Percentiles rank a stretch among this genome's conserved stretches.
Conservation (phyloP, 2,888 invertebrate species). For the Ormyrus labotus region DNA sequence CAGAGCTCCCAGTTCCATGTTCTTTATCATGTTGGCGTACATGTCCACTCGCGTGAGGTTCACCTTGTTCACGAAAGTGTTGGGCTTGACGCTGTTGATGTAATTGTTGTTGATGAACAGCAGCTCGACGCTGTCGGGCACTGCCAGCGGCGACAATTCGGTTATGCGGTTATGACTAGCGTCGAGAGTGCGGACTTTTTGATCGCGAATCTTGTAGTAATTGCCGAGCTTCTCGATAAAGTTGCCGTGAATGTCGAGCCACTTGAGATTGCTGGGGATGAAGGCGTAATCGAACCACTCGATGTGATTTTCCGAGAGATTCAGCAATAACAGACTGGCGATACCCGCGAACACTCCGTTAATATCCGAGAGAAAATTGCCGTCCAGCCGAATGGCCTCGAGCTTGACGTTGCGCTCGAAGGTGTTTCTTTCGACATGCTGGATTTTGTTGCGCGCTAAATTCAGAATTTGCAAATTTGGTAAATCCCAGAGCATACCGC, state of each 20-base stretch:
- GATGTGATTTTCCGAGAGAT: conserved; percentile 92
- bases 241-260: conserved; percentile 94
- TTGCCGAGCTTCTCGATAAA: conserved; percentile 92
- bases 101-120: conserved; percentile 93
- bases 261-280: conserved; percentile 91
- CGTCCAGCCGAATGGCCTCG: conserved; percentile 91
- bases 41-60: conserved; percentile 92
- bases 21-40: conserved; percentile 91
- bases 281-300: conserved; percentile 96
- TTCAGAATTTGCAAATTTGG: conserved; percentile 91
- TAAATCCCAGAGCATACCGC: conserved; percentile 91
- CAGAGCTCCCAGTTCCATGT: conserved; percentile 88
- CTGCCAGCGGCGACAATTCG: conserved; percentile 88
- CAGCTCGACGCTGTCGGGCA: conserved; percentile 91
- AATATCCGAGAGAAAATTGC: conserved; percentile 91
- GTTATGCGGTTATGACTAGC: conserved; percentile 92
- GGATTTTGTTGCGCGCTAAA: conserved; percentile 92
- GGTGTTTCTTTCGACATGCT: conserved; percentile 88
- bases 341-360: conserved; percentile 92
- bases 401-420: conserved; percentile 89
- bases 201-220: conserved; percentile 86
- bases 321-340: conserved; percentile 90
- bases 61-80: conserved; percentile 90
- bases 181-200: conserved; percentile 87
- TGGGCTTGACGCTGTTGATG: conserved; percentile 87